Conservation (phyloP, 2,888 invertebrate species). For the Sepioteuthis lessoniana region DNA sequence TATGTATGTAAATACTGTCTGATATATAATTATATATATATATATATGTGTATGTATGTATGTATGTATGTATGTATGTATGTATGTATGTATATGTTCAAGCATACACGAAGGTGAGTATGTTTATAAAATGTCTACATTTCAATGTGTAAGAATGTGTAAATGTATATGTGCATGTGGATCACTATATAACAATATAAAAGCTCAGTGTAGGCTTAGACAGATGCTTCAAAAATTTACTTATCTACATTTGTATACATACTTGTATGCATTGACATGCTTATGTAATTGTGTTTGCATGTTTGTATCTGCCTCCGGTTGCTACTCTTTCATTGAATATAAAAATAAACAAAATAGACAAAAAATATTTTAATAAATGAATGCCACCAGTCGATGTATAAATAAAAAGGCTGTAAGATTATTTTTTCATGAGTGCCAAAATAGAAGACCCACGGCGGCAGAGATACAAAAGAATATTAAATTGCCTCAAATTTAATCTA, state of each 20-base stretch:
- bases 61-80: no score
- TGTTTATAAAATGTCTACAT: no score
- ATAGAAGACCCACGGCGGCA: not conserved
- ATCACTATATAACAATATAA: not conserved
- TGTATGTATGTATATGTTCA: no score
- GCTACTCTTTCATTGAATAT: no score
- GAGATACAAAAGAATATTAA: not conserved
- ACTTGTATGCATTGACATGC: not conserved
- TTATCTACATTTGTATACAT: not conserved
- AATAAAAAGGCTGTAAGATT: no score
- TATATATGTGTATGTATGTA: no score
- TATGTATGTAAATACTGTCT: no score
- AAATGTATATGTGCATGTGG: not conserved
- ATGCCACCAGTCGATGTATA: no score
- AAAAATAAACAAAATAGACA: no score
- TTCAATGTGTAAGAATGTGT: not conserved
- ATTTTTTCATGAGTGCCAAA: not conserved
- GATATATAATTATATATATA: no score
- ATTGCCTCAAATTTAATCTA: slow-evolving; percentile 33
- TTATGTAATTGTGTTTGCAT: not conserved
- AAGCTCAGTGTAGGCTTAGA: not conserved
- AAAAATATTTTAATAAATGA: no score
- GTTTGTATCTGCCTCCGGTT: not conserved
- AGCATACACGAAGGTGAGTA: no score
- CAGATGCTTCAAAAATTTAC: not conserved